A percentile compares a stretch with the other conserved stretches of the same genome.
Conservation (phyloP, 1,140 invertebrate genomes). For the Aleiodes sp. region DNA sequence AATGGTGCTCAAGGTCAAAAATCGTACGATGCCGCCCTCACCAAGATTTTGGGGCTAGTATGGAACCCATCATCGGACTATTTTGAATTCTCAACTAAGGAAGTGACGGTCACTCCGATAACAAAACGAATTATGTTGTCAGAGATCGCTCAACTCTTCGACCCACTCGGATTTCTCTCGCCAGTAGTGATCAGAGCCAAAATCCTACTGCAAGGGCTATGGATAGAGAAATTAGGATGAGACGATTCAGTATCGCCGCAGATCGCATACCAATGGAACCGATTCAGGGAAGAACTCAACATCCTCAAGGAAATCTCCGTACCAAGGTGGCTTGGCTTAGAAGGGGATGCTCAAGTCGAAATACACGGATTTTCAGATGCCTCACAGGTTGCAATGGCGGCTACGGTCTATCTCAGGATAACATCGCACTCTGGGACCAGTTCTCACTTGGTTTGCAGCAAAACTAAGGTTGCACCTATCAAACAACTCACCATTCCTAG, state of each 20-base stretch:
- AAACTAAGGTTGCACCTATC: slow-evolving; percentile 23
- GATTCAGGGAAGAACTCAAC: slow-evolving; percentile 21
- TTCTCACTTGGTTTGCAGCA: background rate
- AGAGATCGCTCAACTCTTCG: slow-evolving; percentile 27
- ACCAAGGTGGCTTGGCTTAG: slow-evolving; percentile 34
- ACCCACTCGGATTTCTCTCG: slow-evolving; percentile 34
- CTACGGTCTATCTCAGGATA: slow-evolving; percentile 36
- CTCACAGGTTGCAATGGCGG: slow-evolving; percentile 36
- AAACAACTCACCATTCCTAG: slow-evolving; percentile 19
- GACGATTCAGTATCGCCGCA: slow-evolving; percentile 30
- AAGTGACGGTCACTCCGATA: background rate
- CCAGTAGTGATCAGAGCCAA: slow-evolving; percentile 34
- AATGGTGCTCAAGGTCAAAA: background rate
- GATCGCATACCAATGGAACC: slow-evolving; percentile 6
- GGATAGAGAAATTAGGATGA: slow-evolving; percentile 37
- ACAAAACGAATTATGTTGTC: slow-evolving; percentile 26
- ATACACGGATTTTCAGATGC: slow-evolving; percentile 46
- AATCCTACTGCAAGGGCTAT: slow-evolving; percentile 36
- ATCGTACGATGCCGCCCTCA: background rate
- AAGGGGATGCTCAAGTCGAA: slow-evolving; percentile 21
- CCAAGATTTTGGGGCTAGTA: slow-evolving; percentile 14
- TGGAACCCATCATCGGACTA: slow-evolving; percentile 10
- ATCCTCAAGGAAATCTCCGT: slow-evolving; percentile 29
- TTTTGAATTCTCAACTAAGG: slow-evolving; percentile 13
- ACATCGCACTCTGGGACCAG: background rate